phyloP scores from a whole-genome alignment of 1,140 invertebrate species.

The Zaprionus gabonicus region DNA sequence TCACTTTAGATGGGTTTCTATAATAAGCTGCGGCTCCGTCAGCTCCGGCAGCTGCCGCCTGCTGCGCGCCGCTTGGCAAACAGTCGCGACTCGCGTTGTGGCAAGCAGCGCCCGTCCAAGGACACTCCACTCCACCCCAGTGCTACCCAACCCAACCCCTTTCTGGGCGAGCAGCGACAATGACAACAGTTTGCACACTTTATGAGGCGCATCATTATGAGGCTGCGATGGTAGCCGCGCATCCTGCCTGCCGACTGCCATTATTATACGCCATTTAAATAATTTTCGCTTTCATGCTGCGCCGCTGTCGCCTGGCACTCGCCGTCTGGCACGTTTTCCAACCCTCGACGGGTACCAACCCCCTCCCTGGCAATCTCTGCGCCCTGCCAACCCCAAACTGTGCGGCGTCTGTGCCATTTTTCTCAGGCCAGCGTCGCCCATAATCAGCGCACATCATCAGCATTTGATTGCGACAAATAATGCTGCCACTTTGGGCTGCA shows the following conservation, averaged over 20 bases:
- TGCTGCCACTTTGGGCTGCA: conserved; percentile 80
- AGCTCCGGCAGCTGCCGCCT: conserved; percentile 36
- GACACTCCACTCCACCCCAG: neutral
- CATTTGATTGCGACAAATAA: conserved; percentile 84
- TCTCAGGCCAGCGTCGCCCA: conserved; percentile 65
- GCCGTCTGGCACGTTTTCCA: conserved; percentile 53
- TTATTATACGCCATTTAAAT: conserved; percentile 85
- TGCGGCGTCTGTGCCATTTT: conserved; percentile 60
- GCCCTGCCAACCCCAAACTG: neutral
- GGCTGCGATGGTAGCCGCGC: conserved; percentile 34
- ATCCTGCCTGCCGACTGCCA: conserved; percentile 66
- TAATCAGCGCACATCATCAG: conserved; percentile 82
- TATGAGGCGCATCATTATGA: conserved; percentile 84
- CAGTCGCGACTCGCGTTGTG: conserved; percentile 31
- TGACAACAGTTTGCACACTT: conserved; percentile 80
- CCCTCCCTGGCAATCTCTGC: neutral
- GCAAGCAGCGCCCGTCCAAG: conserved; percentile 1
- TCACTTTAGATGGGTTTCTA: conserved; percentile 78
- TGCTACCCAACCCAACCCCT: conserved; percentile 28
- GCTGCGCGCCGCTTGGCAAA: conserved; percentile 41
- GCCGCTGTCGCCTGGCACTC: conserved; percentile 67
- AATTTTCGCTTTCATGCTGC: conserved; percentile 78
- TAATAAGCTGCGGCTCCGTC: conserved; percentile 61
- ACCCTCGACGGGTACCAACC: conserved; percentile 32
- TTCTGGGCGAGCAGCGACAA: conserved; percentile 38